A percentile compares a stretch with the other conserved stretches of the same genome.
Conservation (phyloP, 2,113 vertebrate species). For the Grammomys dolichurus region DNA sequence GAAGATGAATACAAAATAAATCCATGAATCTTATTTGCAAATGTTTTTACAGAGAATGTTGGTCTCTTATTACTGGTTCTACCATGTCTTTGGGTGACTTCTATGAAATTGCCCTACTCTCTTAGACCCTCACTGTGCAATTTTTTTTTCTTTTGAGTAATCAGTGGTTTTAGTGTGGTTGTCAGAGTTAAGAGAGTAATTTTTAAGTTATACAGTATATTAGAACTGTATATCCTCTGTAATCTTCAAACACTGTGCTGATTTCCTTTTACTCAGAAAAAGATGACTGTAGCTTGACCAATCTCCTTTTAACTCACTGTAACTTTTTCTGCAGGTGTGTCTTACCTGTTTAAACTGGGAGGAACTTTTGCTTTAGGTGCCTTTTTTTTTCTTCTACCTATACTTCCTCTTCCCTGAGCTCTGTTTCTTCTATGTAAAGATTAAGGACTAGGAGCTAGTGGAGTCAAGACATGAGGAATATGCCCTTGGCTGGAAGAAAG, state of each 20-base stretch:
- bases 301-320: background rate
- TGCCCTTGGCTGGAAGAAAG: background rate
- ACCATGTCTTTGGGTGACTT: background rate
- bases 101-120: background rate
- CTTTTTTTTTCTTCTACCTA: background rate
- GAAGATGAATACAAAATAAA: conserved; percentile 20
- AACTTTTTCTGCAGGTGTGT: conserved; percentile 13
- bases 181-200: conserved; percentile 3
- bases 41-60: background rate
- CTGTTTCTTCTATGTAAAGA: conserved; percentile 5
- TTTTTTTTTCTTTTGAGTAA: background rate
- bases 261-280: conserved; percentile 11
- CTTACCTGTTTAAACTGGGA: conserved; percentile 30
- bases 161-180: background rate
- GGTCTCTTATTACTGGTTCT: background rate
- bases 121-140: background rate
- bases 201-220: conserved; percentile 9
- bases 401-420: conserved; percentile 17
- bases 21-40: conserved; percentile 11
- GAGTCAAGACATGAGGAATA: conserved; percentile 22
- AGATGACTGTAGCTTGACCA: background rate
- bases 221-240: background rate
- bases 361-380: background rate
- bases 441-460: background rate
- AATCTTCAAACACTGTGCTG: background rate